phyloP scores from a whole-genome alignment of 2,888 invertebrate genomes.

The Andrena dorsata region DNA sequence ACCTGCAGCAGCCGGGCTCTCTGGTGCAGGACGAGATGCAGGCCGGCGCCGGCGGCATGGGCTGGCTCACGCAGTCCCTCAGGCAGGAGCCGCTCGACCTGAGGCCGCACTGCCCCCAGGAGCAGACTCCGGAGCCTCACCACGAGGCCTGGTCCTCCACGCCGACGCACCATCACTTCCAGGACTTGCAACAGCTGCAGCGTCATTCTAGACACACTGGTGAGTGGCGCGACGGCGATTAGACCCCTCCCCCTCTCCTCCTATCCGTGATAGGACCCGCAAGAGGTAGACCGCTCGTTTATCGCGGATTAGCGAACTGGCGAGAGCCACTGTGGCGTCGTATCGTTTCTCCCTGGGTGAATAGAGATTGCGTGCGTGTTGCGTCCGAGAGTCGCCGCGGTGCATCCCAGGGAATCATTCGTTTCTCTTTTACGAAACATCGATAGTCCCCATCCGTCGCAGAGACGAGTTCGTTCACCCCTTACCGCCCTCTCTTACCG shows the following conservation, averaged over 20 bases:
- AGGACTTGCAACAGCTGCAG: constrained; percentile 78
- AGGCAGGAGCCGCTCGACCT: constrained; percentile 92
- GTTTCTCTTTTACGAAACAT: too few relatives aligned
- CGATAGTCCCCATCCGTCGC: too few relatives aligned
- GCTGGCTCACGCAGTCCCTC: constrained; percentile 91
- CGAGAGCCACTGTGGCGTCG: too few relatives aligned
- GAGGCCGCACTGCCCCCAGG: constrained; percentile 88
- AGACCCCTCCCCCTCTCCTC: background rate
- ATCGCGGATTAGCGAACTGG: too few relatives aligned
- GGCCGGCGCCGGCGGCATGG: constrained; percentile 87
- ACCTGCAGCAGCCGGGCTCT: constrained; percentile 81
- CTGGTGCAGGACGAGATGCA: constrained; percentile 79
- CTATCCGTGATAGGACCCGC: background rate
- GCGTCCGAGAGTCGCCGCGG: too few relatives aligned
- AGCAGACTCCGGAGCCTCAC: constrained; percentile 85
- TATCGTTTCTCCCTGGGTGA: too few relatives aligned
- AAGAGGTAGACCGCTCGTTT: too few relatives aligned
- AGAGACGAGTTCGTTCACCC: too few relatives aligned
- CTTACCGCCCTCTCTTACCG: too few relatives aligned
- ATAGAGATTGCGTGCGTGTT: too few relatives aligned
- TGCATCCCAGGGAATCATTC: too few relatives aligned
- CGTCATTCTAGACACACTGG: constrained; percentile 80
- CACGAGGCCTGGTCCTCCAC: constrained; percentile 80
- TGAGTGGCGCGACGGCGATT: constrained; percentile 28
- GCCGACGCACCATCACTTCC: constrained; percentile 80